Evolutionary conservation across 2,888 invertebrate genomes (phyloP).

Genomic region (Acleris laterana): DNA sequence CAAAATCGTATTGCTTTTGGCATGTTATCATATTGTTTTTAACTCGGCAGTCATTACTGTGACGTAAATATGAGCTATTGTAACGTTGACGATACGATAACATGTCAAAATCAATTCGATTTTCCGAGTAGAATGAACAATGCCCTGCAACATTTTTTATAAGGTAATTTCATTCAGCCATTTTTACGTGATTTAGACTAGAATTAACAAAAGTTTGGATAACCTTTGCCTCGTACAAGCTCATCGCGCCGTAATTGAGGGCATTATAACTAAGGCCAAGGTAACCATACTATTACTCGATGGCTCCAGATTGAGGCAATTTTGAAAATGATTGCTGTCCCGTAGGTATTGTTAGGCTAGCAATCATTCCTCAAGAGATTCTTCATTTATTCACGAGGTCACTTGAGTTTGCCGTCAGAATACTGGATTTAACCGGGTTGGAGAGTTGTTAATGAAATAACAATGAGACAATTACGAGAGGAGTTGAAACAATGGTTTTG

Average conservation of each 20-base stretch:
- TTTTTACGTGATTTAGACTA: too few relatives aligned
- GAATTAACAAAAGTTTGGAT: background rate
- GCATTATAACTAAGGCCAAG: constrained; percentile 25
- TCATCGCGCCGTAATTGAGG: constrained; percentile 9
- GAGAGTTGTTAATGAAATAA: constrained; percentile 49
- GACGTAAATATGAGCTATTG: too few relatives aligned
- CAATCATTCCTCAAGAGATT: constrained; percentile 1
- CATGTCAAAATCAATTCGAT: too few relatives aligned
- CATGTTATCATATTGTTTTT: too few relatives aligned
- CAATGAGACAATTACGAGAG: constrained; percentile 51
- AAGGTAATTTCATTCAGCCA: too few relatives aligned
- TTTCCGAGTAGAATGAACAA: too few relatives aligned
- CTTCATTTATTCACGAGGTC: constrained; percentile 25
- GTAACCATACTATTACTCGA: background rate
- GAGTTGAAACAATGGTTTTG: constrained; percentile 45
- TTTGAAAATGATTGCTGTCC: constrained; percentile 17
- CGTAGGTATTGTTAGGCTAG: constrained; percentile 2
- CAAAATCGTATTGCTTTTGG: too few relatives aligned
- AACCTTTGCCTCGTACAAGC: constrained; percentile 1
- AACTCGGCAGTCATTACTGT: too few relatives aligned
- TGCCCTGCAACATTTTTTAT: too few relatives aligned
- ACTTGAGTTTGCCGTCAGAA: constrained; percentile 12
- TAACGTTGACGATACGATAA: too few relatives aligned
- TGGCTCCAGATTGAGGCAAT: constrained; percentile 18
- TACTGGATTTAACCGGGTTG: constrained; percentile 26